Conservation (phyloP, 2,888 invertebrate genomes). For the Phymatocera aterrima region DNA sequence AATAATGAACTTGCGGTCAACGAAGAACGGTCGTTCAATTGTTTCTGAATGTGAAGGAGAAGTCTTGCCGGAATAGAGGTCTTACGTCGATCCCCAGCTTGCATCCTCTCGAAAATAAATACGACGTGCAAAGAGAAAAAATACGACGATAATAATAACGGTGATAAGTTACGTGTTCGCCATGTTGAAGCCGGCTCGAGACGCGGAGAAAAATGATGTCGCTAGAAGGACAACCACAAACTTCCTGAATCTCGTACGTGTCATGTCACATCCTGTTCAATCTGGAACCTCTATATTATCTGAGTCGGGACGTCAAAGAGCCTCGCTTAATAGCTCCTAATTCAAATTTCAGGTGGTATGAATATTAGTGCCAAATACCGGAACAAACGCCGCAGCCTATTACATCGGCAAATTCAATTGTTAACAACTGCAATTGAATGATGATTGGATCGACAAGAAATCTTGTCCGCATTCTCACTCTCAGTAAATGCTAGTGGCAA, state of each 20-base stretch:
- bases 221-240: not conserved
- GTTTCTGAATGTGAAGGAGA: not conserved
- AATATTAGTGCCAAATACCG: not conserved
- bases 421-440: not conserved
- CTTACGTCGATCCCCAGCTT: not conserved
- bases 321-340: not conserved
- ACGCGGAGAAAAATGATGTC: not conserved
- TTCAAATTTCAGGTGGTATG: not conserved
- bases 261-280: not conserved
- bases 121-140: not conserved
- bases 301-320: not conserved
- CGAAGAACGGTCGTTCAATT: not conserved
- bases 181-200: constrained; percentile 1
- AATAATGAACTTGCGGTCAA: not conserved
- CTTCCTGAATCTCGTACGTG: not conserved
- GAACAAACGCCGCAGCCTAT: not conserved
- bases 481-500: not conserved
- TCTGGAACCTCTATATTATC: constrained; percentile 16
- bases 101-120: constrained; percentile 10
- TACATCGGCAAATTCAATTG: not conserved
- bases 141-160: constrained; percentile 26
- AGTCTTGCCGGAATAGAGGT: not conserved
- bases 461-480: not conserved
- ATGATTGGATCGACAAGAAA: not conserved
- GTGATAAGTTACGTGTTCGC: constrained; percentile 38